Base-by-base conservation (phyloP, 2,888 invertebrate species). In the Cosmorhoe ocellata region DNA sequence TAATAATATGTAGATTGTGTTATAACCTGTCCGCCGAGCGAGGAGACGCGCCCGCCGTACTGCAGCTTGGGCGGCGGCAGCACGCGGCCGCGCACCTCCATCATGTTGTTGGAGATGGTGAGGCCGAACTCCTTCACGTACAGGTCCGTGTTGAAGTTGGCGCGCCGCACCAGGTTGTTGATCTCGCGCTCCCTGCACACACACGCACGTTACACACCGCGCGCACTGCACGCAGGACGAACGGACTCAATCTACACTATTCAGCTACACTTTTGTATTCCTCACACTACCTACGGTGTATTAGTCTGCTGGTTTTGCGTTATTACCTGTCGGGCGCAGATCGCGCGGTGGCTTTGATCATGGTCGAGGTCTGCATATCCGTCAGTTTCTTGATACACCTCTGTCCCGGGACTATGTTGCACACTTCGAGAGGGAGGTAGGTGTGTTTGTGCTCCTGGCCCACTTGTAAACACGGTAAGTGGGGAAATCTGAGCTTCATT, bases 381-480 rank as follows among this genome's bases (percentile, higher is more conserved):
- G 99, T 99, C 59, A 99, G 91, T 87, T 99, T 99, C 90, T 99
- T 99, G 68, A 99, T 99, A 86, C 99, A 99, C 52, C 99, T 93
- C 87, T 99, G 99, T 24, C 99, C 99, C 2, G 99, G 98, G 42
- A 99, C 99, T 73, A 99, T 99, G 84, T 99, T 99, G 86, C 99
- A 99, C 58, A 99, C 99, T 92, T 99, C 99, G 52, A 99, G 91
- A 8, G 99, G 99, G 69, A 99, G 92, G 89, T 99, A 99, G 44
- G 99, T 99, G 91, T 99, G 99, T 86, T 99, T 99, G 90, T 99
- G 99, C 85, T 99, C 99, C 89, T 99, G 99, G 0, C 99, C 99
- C 56, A 99, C 99, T 94, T 99, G 99, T 67, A 99, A 92, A 84
- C 99, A 99, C 3, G 99, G 99, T 79, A 99, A 91, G 91, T 99